Evolutionary conservation across 2,797 vertebrate species (phyloP).

Genomic region (Leptodactylus fallax): DNA sequence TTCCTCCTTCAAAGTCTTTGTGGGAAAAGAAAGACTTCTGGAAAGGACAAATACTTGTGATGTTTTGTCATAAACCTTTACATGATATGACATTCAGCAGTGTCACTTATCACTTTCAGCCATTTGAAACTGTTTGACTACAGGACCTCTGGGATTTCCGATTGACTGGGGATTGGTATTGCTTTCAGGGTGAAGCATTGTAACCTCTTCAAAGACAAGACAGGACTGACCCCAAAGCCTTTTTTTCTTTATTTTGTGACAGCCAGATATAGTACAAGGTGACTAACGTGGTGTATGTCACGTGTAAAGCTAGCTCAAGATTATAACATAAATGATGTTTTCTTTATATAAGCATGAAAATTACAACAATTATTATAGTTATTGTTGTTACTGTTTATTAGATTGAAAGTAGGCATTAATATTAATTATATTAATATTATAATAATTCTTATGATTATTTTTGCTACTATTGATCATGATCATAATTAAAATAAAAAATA

Average conservation of each 20-base stretch:
- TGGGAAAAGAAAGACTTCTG: background rate
- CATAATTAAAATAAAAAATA: too few relatives aligned
- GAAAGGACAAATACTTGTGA: slow-evolving; percentile 71
- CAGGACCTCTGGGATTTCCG: slow-evolving; percentile 74
- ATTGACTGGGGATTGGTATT: slow-evolving; percentile 69
- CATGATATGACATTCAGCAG: slow-evolving; percentile 75
- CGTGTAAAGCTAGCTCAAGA: slow-evolving; percentile 54
- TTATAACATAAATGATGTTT: background rate
- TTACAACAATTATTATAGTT: background rate
- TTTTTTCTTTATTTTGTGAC: slow-evolving; percentile 73
- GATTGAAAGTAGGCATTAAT: too few relatives aligned
- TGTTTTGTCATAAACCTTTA: slow-evolving; percentile 65
- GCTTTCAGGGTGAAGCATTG: slow-evolving; percentile 77
- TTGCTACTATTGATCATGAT: too few relatives aligned
- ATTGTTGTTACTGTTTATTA: too few relatives aligned
- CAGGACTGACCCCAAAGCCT: slow-evolving; percentile 76
- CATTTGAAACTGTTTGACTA: slow-evolving; percentile 75
- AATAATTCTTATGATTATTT: too few relatives aligned
- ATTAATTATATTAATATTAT: too few relatives aligned
- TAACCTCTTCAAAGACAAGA: slow-evolving; percentile 76
- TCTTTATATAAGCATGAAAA: too few relatives aligned
- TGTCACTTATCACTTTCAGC: slow-evolving; percentile 73
- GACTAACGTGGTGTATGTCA: slow-evolving; percentile 70
- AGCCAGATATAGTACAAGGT: slow-evolving; percentile 71
- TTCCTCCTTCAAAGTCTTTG: background rate